Evolutionary conservation across 2,888 invertebrate genomes (phyloP), one percentile per base, ranked within the genome.

Genomic region (Lepeophtheirus nordmannii): DNA sequence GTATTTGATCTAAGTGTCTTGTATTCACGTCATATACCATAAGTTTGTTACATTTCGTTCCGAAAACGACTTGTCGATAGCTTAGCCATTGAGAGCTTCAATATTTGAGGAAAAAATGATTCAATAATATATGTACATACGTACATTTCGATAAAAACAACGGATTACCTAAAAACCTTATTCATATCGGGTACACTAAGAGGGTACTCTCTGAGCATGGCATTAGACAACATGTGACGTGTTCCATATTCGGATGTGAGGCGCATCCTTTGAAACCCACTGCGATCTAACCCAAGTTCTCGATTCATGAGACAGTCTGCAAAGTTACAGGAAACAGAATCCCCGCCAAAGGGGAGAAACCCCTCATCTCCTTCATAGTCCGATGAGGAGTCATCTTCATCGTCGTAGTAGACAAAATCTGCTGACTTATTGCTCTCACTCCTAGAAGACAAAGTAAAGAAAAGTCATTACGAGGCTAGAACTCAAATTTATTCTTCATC

Each of bases 1-100:
- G 93, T 74, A 94, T 93, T 69, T 87, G 86, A 74, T 89, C 89
- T 73, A 90, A 80, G 67, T 88, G 83, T 66, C 88, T 85, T 46
- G 87, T 89, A 38, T 85, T 83, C 14, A 92, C 87, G 76, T 94
- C 91, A 76, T 92, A 87, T 40, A 94, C 91, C 82, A 92, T 86
- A 69, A 94, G 77, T 85, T 91, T 92, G 78, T 94, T 94, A 78
- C 96, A 94, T 77, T 96, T 96, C 63, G 94, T 94, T 66, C 94
- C 96, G 76, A 93, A 91, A 23, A 93, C 90, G 67, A 96, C 87
- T 79, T 93, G 92, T 72, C 90, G 82, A 77, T 91, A 89, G 71
- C 89, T 90, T 53, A 96, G 80, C 94, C 96, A 96, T 75, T 92
- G 87, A 0, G 93, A 91, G 75, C 93, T 91, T 79, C 94, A 96